Conservation (phyloP, 1,140 invertebrate species). For the Cyrtorhinus lividipennis region DNA sequence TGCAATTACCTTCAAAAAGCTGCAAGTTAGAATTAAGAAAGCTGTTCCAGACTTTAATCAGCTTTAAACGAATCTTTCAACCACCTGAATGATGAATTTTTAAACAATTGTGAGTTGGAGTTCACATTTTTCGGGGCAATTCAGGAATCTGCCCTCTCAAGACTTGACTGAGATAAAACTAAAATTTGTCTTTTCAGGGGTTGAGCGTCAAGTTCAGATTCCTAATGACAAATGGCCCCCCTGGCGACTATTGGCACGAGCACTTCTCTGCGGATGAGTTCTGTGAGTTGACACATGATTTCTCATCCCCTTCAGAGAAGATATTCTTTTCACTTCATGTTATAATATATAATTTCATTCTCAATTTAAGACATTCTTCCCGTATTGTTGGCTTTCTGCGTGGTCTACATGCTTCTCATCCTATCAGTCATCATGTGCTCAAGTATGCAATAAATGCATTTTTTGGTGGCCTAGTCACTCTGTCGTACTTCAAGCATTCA, state of each 20-base stretch:
- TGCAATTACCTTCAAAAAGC: too few relatives aligned
- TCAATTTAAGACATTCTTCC: constrained; percentile 54
- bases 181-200: too few relatives aligned
- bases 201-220: constrained; percentile 25
- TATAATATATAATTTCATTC: background rate
- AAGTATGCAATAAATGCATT: too few relatives aligned
- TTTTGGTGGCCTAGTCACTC: background rate
- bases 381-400: constrained; percentile 44
- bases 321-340: constrained; percentile 17
- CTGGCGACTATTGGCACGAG: constrained; percentile 59
- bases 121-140: too few relatives aligned
- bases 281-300: constrained; percentile 57
- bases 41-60: too few relatives aligned
- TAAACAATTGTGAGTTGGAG: too few relatives aligned
- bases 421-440: constrained; percentile 47
- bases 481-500: background rate
- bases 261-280: constrained; percentile 89
- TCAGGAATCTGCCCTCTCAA: too few relatives aligned
- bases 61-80: too few relatives aligned
- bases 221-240: constrained; percentile 61
- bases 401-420: constrained; percentile 47
- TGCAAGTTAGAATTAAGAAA: too few relatives aligned
- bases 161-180: too few relatives aligned
- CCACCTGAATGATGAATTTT: too few relatives aligned
- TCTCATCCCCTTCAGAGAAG: too few relatives aligned